Evolutionary conservation across 2,888 invertebrate species (phyloP).

Genomic region (Galeruca laticollis): DNA sequence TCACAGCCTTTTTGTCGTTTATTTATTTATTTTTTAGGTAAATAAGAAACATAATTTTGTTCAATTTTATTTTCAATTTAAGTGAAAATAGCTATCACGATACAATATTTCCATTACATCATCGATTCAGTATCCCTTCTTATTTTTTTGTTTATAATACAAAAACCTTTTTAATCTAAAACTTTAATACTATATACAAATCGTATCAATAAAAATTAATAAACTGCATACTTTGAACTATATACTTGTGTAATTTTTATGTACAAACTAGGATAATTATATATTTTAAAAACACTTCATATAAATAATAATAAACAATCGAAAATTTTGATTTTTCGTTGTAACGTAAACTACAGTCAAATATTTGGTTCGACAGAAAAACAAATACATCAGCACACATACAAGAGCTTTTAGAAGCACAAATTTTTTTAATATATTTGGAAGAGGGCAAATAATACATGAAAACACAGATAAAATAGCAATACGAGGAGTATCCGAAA

Average conservation of each 20-base stretch:
- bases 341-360: not conserved
- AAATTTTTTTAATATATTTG: no score
- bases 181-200: constrained; percentile 58
- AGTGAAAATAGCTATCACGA: constrained; percentile 62
- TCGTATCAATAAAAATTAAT: constrained; percentile 37
- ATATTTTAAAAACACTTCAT: constrained; percentile 34
- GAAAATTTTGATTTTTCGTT: not conserved
- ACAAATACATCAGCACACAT: no score
- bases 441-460: no score
- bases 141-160: constrained; percentile 53
- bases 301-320: constrained; percentile 19
- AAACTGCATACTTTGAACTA: constrained; percentile 26
- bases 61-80: constrained; percentile 59
- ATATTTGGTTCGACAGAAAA: not conserved
- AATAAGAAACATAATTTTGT: constrained; percentile 42
- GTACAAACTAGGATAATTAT: constrained; percentile 38
- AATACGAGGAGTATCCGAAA: no score
- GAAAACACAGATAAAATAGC: no score
- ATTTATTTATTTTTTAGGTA: no score
- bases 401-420: no score
- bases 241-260: constrained; percentile 26
- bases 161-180: constrained; percentile 55
- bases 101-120: constrained; percentile 59
- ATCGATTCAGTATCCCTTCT: constrained; percentile 48
- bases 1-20: no score